Evolutionary conservation across 2,888 invertebrate genomes (phyloP), one percentile per base, ranked within the genome.

Genomic region (Drosophila barbarae): DNA sequence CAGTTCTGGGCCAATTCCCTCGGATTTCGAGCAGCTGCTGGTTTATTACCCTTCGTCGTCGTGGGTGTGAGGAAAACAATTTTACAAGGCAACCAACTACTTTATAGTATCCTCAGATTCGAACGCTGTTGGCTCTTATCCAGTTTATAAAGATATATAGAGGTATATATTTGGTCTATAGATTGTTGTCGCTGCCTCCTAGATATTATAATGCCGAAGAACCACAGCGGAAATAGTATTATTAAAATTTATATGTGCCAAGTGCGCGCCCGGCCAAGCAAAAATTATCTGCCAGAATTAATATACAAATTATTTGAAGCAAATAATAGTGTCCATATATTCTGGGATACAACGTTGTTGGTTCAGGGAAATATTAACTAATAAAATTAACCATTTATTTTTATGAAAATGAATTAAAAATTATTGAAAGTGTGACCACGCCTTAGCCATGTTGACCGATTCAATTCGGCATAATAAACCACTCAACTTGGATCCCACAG

Each of bases 51-150:
- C 42, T 59, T 41, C 36, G 26, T 15, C 42, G 42, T 28, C 71
- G 79, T 82, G 81, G 75, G 77, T 64, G 78, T 71, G 47, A 61
- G 67, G 49, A 74, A 83, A 84, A 78, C 66, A 78, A 71, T 79
- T 84, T 79, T 69, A 79, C 72, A 83, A 84, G 84, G 68, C 77
- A 65, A 64, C 67, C 75, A 75, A 71, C 71, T 73, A 71, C 75
- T 60, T 58, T 72, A 66, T 80, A 84, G 70, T 81, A 84, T 81
- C 67, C 55, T 26, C 26, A 26, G 18, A 47, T 50, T 64, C 60
- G 47, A 57, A 64, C 71, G 53, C 42, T 42, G 52, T 63, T 78
- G 69, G 76, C 71, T 59, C 60, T 65, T 79, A 72, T 79, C 68
- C 70, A 54, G 36, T 50, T 49, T 47, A 56, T 56, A 44, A 32